A percentile compares a stretch with the other conserved stretches of the same genome.
phyloP scores from a whole-genome alignment of 2,113 vertebrate genomes.

The Fregata magnificens region DNA sequence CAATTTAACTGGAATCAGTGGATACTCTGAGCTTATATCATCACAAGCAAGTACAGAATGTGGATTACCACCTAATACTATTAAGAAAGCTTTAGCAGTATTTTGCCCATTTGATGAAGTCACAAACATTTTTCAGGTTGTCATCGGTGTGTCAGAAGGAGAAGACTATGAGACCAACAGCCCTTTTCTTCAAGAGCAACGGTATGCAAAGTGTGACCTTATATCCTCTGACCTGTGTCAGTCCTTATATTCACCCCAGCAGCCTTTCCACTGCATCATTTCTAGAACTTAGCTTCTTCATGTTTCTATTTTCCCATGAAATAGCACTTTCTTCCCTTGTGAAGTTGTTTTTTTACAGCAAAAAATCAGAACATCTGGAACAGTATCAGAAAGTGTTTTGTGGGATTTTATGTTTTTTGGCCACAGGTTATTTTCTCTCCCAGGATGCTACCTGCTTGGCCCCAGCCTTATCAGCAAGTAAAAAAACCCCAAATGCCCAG shows the following conservation, averaged over 20 bases:
- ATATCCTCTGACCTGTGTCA: background rate
- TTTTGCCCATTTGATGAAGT: background rate
- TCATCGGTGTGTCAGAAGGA: background rate
- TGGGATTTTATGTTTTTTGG: background rate
- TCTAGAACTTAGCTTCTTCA: background rate
- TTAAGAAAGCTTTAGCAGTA: background rate
- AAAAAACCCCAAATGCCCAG: background rate
- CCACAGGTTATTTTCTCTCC: background rate
- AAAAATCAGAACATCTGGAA: background rate
- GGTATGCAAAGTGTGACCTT: background rate
- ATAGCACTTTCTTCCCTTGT: background rate
- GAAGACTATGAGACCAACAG: background rate
- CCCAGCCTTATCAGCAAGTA: background rate
- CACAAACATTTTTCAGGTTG: background rate
- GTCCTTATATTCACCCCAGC: background rate
- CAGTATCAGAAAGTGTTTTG: background rate
- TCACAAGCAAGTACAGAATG: background rate
- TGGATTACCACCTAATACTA: background rate
- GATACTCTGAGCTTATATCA: background rate
- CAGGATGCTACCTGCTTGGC: background rate
- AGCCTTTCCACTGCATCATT: background rate
- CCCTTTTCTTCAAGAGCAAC: background rate
- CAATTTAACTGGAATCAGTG: background rate
- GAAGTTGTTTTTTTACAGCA: background rate
- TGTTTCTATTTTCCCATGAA: background rate